These are phyloP conservation scores for Vipera latastei DNA, from an alignment of 2,797 vertebrate species.

Conservation along the genomic window DNA sequence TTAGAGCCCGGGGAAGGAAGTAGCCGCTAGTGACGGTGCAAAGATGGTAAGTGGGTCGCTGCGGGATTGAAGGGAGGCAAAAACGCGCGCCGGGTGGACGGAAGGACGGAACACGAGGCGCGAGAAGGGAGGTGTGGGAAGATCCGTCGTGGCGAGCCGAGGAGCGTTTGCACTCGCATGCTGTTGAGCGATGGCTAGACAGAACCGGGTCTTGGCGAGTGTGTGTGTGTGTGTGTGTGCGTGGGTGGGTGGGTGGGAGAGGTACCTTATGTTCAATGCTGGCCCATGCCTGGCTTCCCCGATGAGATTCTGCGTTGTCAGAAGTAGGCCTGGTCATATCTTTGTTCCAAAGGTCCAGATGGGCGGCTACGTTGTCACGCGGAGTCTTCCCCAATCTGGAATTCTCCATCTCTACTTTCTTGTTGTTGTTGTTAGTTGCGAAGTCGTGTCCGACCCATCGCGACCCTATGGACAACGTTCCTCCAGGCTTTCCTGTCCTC, in stretches of 20 bases:
- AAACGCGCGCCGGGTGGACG: neutral
- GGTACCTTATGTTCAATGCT: neutral
- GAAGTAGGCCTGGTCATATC: neutral
- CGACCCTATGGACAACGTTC: no score
- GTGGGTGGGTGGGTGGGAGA: no score
- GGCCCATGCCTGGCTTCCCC: neutral
- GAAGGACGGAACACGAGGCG: neutral
- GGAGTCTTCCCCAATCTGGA: neutral
- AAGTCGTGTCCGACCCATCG: no score
- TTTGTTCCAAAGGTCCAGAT: neutral
- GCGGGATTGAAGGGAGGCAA: no score
- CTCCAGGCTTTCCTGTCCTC: no score
- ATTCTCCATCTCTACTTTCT: neutral
- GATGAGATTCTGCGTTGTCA: no score
- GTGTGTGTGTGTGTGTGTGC: no score
- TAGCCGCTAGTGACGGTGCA: slow-evolving; percentile 10
- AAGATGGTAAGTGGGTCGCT: slow-evolving; percentile 21
- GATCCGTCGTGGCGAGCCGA: neutral
- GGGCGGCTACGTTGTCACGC: neutral
- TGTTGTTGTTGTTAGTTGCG: neutral
- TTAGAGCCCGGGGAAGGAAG: neutral
- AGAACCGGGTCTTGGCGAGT: neutral
- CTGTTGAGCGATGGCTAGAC: neutral
- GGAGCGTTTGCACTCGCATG: no score
- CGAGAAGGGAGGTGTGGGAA: neutral